Evolutionary conservation across 2,113 vertebrate genomes (phyloP).

Genomic region (Rhea pennata): DNA sequence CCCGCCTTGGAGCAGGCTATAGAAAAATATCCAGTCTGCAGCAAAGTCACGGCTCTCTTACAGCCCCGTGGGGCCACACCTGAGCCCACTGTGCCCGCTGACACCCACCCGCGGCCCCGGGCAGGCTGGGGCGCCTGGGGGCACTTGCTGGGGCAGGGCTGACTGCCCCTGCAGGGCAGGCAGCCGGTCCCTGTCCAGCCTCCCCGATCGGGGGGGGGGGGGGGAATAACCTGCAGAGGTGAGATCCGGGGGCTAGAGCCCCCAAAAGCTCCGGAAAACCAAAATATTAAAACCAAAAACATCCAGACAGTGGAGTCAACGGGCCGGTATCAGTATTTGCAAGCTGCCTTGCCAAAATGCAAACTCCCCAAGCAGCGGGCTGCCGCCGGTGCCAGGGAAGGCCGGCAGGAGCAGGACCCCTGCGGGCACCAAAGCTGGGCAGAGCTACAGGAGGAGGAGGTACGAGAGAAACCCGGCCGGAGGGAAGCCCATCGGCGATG

Average conservation of each 20-base stretch:
- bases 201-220: neutral
- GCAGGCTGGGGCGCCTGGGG: neutral
- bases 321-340: no score
- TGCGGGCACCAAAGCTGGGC: accelerated
- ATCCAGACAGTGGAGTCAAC: neutral
- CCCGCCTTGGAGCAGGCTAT: neutral
- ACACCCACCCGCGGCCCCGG: accelerated
- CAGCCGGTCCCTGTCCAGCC: no score
- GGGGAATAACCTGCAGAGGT: neutral
- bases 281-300: neutral
- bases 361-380: no score
- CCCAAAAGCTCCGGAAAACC: neutral
- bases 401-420: neutral
- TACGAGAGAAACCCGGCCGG: neutral
- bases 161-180: no score
- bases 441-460: neutral
- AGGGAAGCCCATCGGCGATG: neutral
- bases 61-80: accelerated
- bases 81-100: neutral
- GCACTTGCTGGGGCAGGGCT: neutral
- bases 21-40: neutral
- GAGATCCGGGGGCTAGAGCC: neutral
- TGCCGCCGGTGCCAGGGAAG: neutral
- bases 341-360: neutral
- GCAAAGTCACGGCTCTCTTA: neutral